Base-by-base conservation (phyloP, 2,888 invertebrate species). In the Frankliniella fusca region DNA sequence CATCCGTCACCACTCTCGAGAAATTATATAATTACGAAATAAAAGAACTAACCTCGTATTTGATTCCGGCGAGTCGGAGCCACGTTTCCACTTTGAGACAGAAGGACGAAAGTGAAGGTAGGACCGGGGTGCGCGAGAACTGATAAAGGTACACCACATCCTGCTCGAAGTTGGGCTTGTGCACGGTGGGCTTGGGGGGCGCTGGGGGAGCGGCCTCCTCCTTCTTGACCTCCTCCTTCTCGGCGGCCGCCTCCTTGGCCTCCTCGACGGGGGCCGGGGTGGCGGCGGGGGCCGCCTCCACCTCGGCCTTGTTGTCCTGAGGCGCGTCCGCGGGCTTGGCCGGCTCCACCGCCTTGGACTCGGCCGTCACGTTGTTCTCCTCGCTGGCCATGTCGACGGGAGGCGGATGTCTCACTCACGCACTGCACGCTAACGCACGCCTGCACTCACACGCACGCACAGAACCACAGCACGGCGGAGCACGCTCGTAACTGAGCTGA, bases 11-110 rank as follows among this genome's bases (percentile, higher is more conserved):
- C 38, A 38, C 5, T 5, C 38, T 38, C 38, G 38, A 2, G 5
- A 2, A 38, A 38, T n/a, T n/a, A n/a, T n/a, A n/a, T n/a, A n/a
- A n/a, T n/a, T n/a, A n/a, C n/a, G n/a, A 38, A 38, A 38, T 18
- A 61, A 7, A 23, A 48, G 48, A 81, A 88, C 93, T 92, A 90
- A 97, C 97, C 95, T 97, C 97, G 90, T 97, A 97, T 90, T 95
- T 96, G 88, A 97, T 92, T 88, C 94, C 95, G 87, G 94, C 93
- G 86, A 97, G 92, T 88, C 97, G 92, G 85, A 98, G 92, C 96
- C 97, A 97, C 87, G 97, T 96, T 91, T 98, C 97, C 86, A 97
- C 95, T 92, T 97, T 97, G 88, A 97, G 92, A 90, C 96, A 97
- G 89, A 94, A 97, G 83, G 97, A 96, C 85, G 97, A 97, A 86